Conservation (phyloP, 2,888 invertebrate genomes). For the Tipula helvola region DNA sequence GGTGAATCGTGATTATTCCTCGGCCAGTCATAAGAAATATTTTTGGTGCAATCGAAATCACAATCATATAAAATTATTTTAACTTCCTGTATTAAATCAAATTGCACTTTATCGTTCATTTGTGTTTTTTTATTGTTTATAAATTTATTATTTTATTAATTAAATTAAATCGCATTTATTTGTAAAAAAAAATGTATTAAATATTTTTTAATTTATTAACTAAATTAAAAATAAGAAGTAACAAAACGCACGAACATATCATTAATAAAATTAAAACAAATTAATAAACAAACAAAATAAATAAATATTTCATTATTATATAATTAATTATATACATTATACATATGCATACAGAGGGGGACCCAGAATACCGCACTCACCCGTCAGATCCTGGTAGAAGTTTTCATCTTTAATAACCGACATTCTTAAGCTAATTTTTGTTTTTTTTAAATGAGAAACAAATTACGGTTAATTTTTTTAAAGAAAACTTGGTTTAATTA, state of each 20-base stretch:
- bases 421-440: no score
- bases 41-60: background rate
- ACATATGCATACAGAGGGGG: background rate
- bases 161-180: background rate
- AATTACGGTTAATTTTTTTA: no score
- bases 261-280: slow-evolving; percentile 5
- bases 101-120: background rate
- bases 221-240: background rate
- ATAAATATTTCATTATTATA: background rate
- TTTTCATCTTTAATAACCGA: no score
- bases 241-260: background rate
- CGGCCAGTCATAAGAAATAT: background rate
- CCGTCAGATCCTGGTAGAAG: no score
- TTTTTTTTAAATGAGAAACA: no score
- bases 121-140: background rate
- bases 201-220: background rate
- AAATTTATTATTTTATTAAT: background rate
- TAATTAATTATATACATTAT: background rate
- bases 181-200: background rate
- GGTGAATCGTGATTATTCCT: background rate
- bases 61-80: background rate
- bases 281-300: slow-evolving; percentile 5
- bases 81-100: background rate
- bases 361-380: no score
- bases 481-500: no score